Percentiles rank a stretch among this genome's conserved stretches.
These are phyloP conservation scores for Grapholita molesta DNA, from an alignment of 1,140 invertebrate species.

Conservation along the genomic window DNA sequence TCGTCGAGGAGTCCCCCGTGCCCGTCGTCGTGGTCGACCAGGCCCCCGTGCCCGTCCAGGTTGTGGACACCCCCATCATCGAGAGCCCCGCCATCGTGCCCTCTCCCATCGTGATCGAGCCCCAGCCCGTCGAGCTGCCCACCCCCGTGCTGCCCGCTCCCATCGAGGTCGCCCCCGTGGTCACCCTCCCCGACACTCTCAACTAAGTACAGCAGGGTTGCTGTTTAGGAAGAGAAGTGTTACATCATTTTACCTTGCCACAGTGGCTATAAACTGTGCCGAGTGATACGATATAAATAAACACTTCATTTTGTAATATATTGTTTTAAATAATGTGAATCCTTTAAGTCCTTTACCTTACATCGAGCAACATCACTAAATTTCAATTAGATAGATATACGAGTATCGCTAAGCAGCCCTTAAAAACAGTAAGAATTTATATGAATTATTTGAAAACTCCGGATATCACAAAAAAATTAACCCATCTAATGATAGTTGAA, in stretches of 20 bases:
- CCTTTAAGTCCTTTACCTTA: background rate
- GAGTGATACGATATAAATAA: conserved; percentile 5
- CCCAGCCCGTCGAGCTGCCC: background rate
- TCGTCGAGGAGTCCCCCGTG: background rate
- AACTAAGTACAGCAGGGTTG: conserved; percentile 4
- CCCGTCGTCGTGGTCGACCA: background rate
- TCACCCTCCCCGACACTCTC: background rate
- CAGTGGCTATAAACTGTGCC: conserved; percentile 12
- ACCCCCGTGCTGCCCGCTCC: conserved; percentile 19
- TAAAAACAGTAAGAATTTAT: too few relatives aligned
- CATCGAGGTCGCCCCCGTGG: conserved; percentile 7
- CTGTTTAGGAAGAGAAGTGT: background rate
- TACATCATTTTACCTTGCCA: background rate
- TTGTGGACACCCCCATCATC: background rate
- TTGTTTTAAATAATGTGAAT: background rate
- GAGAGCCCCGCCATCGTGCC: background rate
- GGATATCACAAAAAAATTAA: too few relatives aligned
- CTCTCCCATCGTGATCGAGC: background rate
- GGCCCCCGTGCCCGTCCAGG: background rate
- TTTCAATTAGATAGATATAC: too few relatives aligned
- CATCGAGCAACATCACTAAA: background rate
- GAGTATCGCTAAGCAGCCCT: too few relatives aligned
- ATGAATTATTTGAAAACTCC: too few relatives aligned
- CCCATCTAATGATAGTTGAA: too few relatives aligned
- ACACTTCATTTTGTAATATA: background rate